These are phyloP conservation scores for Megaustenia siamemsis DNA, from an alignment of 2,888 invertebrate genomes.

Conservation along the genomic window DNA sequence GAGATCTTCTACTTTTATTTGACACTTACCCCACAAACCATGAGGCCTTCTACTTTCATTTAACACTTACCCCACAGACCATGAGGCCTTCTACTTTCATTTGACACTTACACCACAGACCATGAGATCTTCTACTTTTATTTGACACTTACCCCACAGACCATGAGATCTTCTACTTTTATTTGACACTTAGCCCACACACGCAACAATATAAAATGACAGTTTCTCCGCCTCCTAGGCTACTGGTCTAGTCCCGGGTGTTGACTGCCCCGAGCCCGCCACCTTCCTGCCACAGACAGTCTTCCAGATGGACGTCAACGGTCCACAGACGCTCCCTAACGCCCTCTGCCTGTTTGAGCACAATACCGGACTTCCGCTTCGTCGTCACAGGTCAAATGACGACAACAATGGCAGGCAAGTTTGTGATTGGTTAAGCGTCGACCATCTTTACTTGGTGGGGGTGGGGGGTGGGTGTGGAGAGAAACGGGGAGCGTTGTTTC, in stretches of 20 bases:
- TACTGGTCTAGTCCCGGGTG: conserved; percentile 67
- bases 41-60: too few relatives aligned
- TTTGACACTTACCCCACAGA: too few relatives aligned
- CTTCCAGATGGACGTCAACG: conserved; percentile 49
- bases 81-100: too few relatives aligned
- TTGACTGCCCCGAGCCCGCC: conserved; percentile 73
- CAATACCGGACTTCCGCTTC: conserved; percentile 64
- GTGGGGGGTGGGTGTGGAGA: too few relatives aligned
- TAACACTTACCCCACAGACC: too few relatives aligned
- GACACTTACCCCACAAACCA: too few relatives aligned
- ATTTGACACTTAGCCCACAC: neutral
- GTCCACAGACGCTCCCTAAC: conserved; percentile 52
- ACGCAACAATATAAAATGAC: too few relatives aligned
- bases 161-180: neutral
- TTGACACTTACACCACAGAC: too few relatives aligned
- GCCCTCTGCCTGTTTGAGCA: conserved; percentile 71
- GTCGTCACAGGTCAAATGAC: conserved; percentile 62
- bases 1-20: too few relatives aligned
- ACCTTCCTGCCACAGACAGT: conserved; percentile 63
- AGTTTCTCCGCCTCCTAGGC: conserved; percentile 34
- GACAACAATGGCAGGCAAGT: conserved; percentile 45
- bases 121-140: too few relatives aligned
- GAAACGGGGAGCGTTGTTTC: too few relatives aligned
- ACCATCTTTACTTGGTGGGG: too few relatives aligned
- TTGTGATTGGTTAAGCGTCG: neutral